These are phyloP conservation scores for Caenorhabditis latens DNA, from an alignment of 1,140 invertebrate genomes.

Conservation along the genomic window DNA sequence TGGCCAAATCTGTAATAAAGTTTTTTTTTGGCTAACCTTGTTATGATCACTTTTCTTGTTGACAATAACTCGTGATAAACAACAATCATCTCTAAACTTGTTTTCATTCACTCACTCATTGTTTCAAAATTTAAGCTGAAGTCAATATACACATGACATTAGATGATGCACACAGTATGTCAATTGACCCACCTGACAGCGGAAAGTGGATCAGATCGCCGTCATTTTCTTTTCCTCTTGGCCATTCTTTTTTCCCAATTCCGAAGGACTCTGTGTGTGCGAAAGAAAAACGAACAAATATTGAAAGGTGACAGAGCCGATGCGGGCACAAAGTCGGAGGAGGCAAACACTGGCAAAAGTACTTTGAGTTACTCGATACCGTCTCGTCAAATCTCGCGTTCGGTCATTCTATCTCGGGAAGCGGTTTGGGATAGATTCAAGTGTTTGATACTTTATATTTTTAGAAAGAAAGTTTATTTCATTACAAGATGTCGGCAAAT, in stretches of 20 bases:
- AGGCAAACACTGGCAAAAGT: constrained; percentile 47
- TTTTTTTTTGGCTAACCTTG: background rate
- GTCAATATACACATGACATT: constrained; percentile 26
- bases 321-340: constrained; percentile 36
- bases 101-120: constrained; percentile 10
- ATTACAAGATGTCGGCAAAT: background rate
- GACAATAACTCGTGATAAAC: too few species aligned
- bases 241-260: constrained; percentile 28
- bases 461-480: background rate
- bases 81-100: too few species aligned
- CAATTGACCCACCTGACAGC: constrained; percentile 44
- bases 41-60: background rate
- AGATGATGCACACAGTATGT: constrained; percentile 36
- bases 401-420: constrained; percentile 30
- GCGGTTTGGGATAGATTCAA: background rate
- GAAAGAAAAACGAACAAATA: constrained; percentile 45
- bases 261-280: constrained; percentile 36
- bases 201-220: constrained; percentile 45
- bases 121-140: background rate
- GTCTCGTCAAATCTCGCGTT: constrained; percentile 33
- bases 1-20: background rate
- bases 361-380: constrained; percentile 55
- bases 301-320: constrained; percentile 54
- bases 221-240: constrained; percentile 13
- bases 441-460: constrained; percentile 42